These are phyloP conservation scores for Phylloscopus trochilus DNA, from an alignment of 2,113 vertebrate species.

Conservation along the genomic window DNA sequence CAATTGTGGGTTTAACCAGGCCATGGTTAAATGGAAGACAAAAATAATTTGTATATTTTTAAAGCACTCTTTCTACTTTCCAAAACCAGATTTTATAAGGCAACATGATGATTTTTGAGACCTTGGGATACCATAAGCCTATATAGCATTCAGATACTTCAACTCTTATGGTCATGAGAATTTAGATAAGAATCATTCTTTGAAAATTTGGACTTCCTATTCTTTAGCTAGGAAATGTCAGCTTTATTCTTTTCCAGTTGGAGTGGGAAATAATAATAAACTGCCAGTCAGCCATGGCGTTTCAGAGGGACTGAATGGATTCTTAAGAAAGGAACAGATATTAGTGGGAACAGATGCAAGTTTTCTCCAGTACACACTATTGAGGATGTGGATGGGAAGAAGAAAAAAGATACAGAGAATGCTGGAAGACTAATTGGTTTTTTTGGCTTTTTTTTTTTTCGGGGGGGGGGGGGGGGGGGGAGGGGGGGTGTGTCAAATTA, in stretches of 20 bases:
- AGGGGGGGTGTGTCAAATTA: fast-evolving
- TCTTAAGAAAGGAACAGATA: slow-evolving; percentile 16
- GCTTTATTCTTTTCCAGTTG: background rate
- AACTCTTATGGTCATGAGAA: background rate
- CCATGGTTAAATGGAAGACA: background rate
- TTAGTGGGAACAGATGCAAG: background rate
- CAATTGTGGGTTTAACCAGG: background rate
- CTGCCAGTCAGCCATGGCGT: background rate
- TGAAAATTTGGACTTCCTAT: background rate
- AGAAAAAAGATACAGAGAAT: background rate
- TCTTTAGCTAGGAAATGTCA: background rate
- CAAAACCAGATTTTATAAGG: background rate
- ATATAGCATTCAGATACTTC: background rate
- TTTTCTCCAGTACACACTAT: background rate
- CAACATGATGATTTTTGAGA: background rate
- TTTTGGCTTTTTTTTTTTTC: too few species aligned
- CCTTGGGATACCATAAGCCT: background rate
- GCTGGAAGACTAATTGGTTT: background rate
- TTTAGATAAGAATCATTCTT: background rate
- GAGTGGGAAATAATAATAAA: background rate
- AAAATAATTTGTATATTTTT: background rate
- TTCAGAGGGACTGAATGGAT: background rate
- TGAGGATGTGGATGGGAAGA: background rate
- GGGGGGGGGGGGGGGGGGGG: background rate
- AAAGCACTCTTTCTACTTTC: background rate